Evolutionary conservation across 2,888 invertebrate genomes (phyloP).

Genomic region (Mylabris sibirica): DNA sequence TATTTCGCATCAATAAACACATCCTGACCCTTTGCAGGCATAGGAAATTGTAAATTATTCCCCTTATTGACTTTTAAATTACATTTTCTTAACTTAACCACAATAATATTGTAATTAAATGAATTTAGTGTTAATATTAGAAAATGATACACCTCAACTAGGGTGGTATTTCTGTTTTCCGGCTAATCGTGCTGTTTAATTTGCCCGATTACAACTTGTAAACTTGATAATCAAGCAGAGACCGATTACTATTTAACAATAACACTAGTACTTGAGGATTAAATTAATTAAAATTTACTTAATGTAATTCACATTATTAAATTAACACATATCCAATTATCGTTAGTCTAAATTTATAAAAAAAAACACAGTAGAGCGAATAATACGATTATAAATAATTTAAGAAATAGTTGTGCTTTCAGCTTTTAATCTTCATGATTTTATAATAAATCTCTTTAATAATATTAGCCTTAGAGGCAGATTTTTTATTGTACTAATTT

Average conservation of each 20-base stretch:
- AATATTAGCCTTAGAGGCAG: background rate
- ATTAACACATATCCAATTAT: background rate
- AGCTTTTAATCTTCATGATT: slow-evolving; percentile 8
- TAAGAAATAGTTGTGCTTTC: background rate
- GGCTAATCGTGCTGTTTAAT: background rate
- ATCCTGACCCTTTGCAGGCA: background rate
- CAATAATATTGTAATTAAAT: background rate
- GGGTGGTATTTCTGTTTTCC: background rate
- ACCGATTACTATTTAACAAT: background rate
- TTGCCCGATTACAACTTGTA: slow-evolving; percentile 1
- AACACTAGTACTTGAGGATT: background rate
- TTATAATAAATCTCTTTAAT: slow-evolving; percentile 10
- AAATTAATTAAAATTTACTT: background rate
- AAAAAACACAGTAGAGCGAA: background rate
- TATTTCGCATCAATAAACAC: slow-evolving; percentile 16
- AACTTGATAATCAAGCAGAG: slow-evolving; percentile 1
- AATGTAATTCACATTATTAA: background rate
- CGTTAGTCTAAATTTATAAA: background rate
- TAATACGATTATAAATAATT: slow-evolving; percentile 5
- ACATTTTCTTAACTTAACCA: background rate
- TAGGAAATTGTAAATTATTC: slow-evolving; percentile 19
- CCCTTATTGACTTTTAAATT: background rate
- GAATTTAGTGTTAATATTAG: background rate
- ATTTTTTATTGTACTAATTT: background rate
- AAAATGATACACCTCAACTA: too few species aligned